Evolutionary conservation across 1,140 invertebrate species (phyloP).

Genomic region (Trichoplusia ni): DNA sequence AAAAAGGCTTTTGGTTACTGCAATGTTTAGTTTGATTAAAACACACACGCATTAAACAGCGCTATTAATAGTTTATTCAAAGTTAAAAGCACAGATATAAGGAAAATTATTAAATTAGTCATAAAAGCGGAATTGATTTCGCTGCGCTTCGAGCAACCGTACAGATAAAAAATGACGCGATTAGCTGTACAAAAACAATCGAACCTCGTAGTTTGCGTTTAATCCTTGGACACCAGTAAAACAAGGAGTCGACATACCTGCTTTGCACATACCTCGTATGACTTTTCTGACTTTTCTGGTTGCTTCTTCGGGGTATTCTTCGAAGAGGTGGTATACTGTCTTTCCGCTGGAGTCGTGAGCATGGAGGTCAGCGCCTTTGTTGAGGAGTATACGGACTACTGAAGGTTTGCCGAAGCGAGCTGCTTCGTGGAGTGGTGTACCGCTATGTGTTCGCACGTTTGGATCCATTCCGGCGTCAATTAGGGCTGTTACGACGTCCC

Average conservation of each 20-base stretch:
- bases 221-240: neutral
- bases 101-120: too few relatives aligned
- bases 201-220: slow-evolving; percentile 5
- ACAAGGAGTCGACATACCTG: neutral
- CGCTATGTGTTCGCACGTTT: slow-evolving; percentile 92
- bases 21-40: too few relatives aligned
- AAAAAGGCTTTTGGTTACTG: neutral
- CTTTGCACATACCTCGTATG: slow-evolving; percentile 88
- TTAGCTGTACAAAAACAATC: too few relatives aligned
- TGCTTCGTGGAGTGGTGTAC: slow-evolving; percentile 97
- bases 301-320: slow-evolving; percentile 94
- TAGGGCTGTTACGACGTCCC: slow-evolving; percentile 92
- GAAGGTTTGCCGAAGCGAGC: slow-evolving; percentile 96
- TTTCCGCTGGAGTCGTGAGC: slow-evolving; percentile 89
- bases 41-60: too few relatives aligned
- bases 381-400: slow-evolving; percentile 91
- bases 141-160: too few relatives aligned
- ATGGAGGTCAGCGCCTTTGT: slow-evolving; percentile 91
- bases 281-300: slow-evolving; percentile 92
- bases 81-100: too few relatives aligned
- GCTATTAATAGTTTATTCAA: too few relatives aligned
- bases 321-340: slow-evolving; percentile 93
- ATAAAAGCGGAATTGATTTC: too few relatives aligned
- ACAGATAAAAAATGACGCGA: too few relatives aligned
- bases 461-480: slow-evolving; percentile 93